Evolutionary conservation across 2,797 vertebrate genomes (phyloP).

Genomic region (Lutra lutra): DNA sequence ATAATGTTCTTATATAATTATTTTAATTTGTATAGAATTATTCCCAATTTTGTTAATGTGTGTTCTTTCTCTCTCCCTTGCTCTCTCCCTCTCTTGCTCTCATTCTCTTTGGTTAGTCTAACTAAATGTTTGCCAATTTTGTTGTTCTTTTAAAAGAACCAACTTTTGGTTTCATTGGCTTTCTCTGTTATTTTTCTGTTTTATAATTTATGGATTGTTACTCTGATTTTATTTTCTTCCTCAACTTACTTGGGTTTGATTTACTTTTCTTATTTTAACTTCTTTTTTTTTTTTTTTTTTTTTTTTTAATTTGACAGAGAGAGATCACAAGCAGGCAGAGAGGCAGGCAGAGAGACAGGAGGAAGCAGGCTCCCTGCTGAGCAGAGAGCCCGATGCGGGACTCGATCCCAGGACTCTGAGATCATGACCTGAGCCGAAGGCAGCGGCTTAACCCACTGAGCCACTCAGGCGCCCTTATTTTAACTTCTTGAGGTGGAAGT

Average conservation of each 20-base stretch:
- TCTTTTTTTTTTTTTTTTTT: too few species aligned
- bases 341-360: too few species aligned
- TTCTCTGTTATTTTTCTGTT: not conserved
- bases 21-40: not conserved
- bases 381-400: too few species aligned
- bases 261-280: not conserved
- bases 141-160: not conserved
- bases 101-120: not conserved
- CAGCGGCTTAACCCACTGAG: too few species aligned
- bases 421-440: too few species aligned
- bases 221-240: not conserved
- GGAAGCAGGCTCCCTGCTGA: too few species aligned
- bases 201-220: not conserved
- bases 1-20: not conserved
- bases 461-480: too few species aligned
- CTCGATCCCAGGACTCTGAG: too few species aligned
- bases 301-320: too few species aligned
- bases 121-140: not conserved
- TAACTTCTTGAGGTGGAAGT: not conserved
- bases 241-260: not conserved
- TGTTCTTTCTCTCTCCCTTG: not conserved
- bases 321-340: too few species aligned
- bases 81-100: not conserved
- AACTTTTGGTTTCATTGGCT: not conserved
- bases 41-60: not conserved